phyloP scores from a whole-genome alignment of 1,140 invertebrate species.

The Drosophila kurseongensis region DNA sequence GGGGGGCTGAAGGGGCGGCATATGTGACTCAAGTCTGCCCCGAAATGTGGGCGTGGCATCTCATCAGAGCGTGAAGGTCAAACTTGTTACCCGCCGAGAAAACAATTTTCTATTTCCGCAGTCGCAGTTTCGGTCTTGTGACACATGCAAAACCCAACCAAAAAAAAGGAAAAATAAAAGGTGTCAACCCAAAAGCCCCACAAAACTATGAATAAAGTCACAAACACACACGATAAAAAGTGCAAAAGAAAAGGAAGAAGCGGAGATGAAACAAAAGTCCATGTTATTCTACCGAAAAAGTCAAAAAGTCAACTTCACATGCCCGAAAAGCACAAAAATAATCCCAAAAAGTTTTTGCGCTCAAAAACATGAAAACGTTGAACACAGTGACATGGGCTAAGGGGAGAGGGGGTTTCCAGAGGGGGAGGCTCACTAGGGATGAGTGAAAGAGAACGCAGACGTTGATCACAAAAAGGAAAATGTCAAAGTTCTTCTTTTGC shows the following conservation, averaged over 20 bases:
- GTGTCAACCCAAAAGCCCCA: slow-evolving; percentile 39
- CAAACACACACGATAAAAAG: slow-evolving; percentile 4
- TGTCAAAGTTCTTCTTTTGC: slow-evolving; percentile 81
- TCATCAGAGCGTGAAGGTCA: slow-evolving; percentile 56
- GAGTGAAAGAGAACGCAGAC: slow-evolving; percentile 46
- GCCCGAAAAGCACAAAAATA: slow-evolving; percentile 79
- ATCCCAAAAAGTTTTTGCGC: slow-evolving; percentile 76
- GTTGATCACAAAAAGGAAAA: slow-evolving; percentile 80
- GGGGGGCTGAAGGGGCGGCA: not conserved
- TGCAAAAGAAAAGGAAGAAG: slow-evolving; percentile 34
- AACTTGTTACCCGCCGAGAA: slow-evolving; percentile 43
- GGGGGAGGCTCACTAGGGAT: slow-evolving; percentile 15
- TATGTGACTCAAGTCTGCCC: slow-evolving; percentile 18
- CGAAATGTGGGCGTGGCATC: slow-evolving; percentile 35
- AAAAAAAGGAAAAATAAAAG: slow-evolving; percentile 14
- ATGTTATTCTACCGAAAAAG: slow-evolving; percentile 79
- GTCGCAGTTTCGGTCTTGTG: slow-evolving; percentile 33
- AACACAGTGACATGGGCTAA: slow-evolving; percentile 59
- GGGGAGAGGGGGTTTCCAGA: slow-evolving; percentile 6
- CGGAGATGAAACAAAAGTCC: slow-evolving; percentile 76
- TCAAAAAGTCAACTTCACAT: slow-evolving; percentile 81
- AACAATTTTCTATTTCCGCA: slow-evolving; percentile 52
- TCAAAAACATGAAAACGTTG: slow-evolving; percentile 80
- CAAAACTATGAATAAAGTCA: slow-evolving; percentile 48
- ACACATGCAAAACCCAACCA: slow-evolving; percentile 22